Base-by-base conservation (phyloP, 2,797 vertebrate species). In the Muscicapa comitata region DNA sequence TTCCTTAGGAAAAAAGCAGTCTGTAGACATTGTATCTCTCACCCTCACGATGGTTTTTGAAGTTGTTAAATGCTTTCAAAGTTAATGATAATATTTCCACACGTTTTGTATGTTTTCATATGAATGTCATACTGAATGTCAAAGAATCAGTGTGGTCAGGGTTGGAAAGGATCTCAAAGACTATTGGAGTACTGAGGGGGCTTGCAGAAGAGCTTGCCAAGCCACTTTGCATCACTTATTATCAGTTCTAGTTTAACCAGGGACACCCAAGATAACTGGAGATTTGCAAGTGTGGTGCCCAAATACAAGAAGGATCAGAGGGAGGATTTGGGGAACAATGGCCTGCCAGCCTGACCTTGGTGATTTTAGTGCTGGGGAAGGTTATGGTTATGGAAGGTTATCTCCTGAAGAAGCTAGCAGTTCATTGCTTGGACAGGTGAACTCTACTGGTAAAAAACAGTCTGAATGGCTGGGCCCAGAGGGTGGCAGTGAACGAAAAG, bases 311-410 rank as follows among this genome's bases (percentile, higher is more conserved):
- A 35, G 12, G 13, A 15, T n/a, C 13, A 74, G 28, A 37, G 54
- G 10, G 6, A 37, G 23, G 10, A 68, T 55, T 10, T 54, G n/a
- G 15, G 26, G 4, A 54, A 13, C 31, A 40, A 9, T 0, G 0
- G 16, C 42, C 35, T 75, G 26, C 54, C 35, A 68, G 35, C 48
- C 55, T 62, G 29, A 48, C 6, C 29, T 17, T 33, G 17, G 17
- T 70, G 35, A 62, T 17, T 20, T 54, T 33, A 28, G 5, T 40
- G 33, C 17, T 11, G 7, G 14, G 6, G 10, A 54, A 20, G 18
- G 18, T 37, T 48, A 17, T 20, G 23, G 18, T n/a, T n/a, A n/a
- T n/a, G n/a, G n/a, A n/a, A n/a, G n/a, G n/a, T n/a, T n/a, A n/a
- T 13, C 43, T 75, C 45, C 38, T 67, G 26, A 9, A n/a, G 38